These are phyloP conservation scores for Pristiophorus japonicus DNA, from an alignment of 2,113 vertebrate genomes.

Conservation along the genomic window DNA sequence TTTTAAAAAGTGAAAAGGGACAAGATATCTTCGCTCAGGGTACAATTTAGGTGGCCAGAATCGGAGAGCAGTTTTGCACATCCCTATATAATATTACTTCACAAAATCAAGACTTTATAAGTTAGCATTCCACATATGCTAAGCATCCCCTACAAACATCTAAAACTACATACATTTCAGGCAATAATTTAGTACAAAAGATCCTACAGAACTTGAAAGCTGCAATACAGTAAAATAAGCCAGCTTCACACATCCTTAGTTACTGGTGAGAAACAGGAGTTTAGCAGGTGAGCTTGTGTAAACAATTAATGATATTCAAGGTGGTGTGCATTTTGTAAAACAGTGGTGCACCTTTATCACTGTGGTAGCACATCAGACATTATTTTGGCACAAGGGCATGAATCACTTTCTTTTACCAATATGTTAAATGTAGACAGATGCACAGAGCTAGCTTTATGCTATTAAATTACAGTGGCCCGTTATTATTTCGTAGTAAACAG, in stretches of 20 bases:
- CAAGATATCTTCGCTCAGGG: background rate
- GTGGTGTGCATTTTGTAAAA: background rate
- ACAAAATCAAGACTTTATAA: conserved; percentile 34
- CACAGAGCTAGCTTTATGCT: background rate
- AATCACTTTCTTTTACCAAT: background rate
- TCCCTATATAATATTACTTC: conserved; percentile 27
- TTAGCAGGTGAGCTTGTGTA: background rate
- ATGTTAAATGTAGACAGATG: conserved; percentile 13
- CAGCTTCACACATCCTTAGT: conserved; percentile 16
- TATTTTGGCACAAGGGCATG: conserved; percentile 12
- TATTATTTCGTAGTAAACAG: background rate
- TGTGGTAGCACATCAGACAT: background rate
- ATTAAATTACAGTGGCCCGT: background rate
- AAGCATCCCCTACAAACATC: conserved; percentile 23
- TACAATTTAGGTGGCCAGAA: conserved; percentile 15
- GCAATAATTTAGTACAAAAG: conserved; percentile 37
- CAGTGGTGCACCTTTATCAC: conserved; percentile 10
- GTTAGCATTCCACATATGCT: conserved; percentile 36
- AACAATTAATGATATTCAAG: conserved; percentile 29
- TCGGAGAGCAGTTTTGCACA: conserved; percentile 24
- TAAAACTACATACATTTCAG: conserved; percentile 35
- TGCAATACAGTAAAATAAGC: conserved; percentile 31
- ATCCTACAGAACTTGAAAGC: conserved; percentile 28
- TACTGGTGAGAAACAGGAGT: background rate
- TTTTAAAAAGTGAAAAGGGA: conserved; percentile 7